A percentile compares a stretch with the other conserved stretches of the same genome.
phyloP scores from a whole-genome alignment of 2,797 vertebrate species.

The Xerus rutilus region DNA sequence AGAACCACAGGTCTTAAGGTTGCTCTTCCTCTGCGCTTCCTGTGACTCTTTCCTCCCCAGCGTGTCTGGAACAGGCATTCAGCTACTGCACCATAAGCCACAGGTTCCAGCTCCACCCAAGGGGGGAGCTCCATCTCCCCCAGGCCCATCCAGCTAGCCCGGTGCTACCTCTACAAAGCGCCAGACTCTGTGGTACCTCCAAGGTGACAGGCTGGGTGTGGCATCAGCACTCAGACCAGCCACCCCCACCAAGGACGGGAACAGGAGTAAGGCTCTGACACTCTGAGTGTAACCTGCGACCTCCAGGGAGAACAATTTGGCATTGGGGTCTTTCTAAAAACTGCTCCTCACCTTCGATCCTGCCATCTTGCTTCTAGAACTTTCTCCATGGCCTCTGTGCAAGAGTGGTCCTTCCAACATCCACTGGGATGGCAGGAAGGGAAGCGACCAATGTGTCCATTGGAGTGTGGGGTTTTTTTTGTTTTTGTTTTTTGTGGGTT shows the following conservation, averaged over 20 bases:
- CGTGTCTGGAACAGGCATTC: neutral
- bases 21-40: neutral
- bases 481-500: too few species aligned
- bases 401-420: neutral
- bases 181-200: rapidly evolving
- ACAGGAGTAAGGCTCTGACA: too few species aligned
- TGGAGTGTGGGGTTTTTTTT: too few species aligned
- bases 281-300: neutral
- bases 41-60: neutral
- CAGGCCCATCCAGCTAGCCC: neutral
- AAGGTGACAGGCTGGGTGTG: neutral
- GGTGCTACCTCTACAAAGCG: neutral
- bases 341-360: neutral
- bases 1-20: neutral
- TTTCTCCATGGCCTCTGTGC: neutral
- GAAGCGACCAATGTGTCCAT: neutral
- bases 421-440: neutral
- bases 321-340: neutral
- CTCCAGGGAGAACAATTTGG: too few species aligned
- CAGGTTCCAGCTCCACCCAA: neutral
- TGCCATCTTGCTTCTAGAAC: constrained; percentile 11
- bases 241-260: neutral
- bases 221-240: neutral
- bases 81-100: neutral
- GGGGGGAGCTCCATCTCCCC: too few species aligned